These are phyloP conservation scores for Furcula furcula DNA, from an alignment of 2,888 invertebrate species.

Conservation along the genomic window DNA sequence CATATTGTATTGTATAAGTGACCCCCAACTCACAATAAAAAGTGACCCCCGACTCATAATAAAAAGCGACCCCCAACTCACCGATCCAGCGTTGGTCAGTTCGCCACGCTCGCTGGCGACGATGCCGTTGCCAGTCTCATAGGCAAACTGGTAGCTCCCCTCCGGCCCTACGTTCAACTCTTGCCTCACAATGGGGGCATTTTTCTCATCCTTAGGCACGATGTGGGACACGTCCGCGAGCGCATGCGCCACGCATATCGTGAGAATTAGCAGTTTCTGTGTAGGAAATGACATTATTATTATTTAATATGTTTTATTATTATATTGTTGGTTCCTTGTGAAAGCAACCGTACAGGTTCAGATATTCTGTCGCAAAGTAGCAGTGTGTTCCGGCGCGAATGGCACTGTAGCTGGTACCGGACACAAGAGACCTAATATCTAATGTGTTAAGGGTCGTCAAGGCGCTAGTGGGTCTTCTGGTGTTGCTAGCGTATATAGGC, in stretches of 20 bases:
- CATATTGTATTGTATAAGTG: too few species aligned
- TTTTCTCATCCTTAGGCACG: conserved; percentile 8
- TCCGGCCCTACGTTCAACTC: conserved; percentile 64
- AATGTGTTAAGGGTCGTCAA: too few species aligned
- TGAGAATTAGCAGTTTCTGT: conserved; percentile 47
- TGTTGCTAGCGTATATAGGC: too few species aligned
- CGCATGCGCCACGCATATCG: conserved; percentile 36
- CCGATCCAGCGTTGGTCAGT: conserved; percentile 61
- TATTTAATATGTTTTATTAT: too few species aligned
- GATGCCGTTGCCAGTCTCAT: conserved; percentile 83
- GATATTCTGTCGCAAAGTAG: too few species aligned
- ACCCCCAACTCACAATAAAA: not conserved
- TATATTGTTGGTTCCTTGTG: too few species aligned
- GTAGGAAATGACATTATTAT: not conserved
- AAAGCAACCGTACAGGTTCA: too few species aligned
- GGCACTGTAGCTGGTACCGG: too few species aligned
- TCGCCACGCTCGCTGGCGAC: conserved; percentile 56
- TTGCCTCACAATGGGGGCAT: conserved; percentile 50
- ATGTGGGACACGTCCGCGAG: conserved; percentile 65
- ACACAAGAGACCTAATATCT: too few species aligned
- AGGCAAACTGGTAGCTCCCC: conserved; percentile 74
- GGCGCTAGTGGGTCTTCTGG: too few species aligned
- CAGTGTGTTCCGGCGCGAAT: too few species aligned
- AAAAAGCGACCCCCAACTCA: conserved; percentile 28
- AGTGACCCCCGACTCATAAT: not conserved